Conservation (phyloP, 2,888 invertebrate genomes). For the Drosophila subquinaria region DNA sequence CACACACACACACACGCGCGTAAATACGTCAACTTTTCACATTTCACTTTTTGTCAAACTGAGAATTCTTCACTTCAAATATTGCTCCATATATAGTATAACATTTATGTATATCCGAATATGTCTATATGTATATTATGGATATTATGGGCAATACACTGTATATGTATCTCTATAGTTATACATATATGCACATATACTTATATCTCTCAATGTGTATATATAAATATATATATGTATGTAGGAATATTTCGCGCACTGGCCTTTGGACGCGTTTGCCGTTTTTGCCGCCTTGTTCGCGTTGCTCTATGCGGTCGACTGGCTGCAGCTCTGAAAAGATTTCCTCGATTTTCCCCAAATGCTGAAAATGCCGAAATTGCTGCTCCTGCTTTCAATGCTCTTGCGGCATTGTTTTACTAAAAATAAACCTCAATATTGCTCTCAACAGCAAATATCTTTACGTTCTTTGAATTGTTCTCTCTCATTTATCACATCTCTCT, state of each 20-base stretch:
- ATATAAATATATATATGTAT: conserved; percentile 28
- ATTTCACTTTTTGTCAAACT: conserved; percentile 61
- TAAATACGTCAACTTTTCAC: conserved; percentile 46
- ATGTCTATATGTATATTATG: conserved; percentile 36
- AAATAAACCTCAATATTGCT: conserved; percentile 60
- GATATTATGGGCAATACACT: conserved; percentile 19
- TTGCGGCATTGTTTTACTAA: conserved; percentile 76
- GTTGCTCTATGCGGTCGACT: conserved; percentile 76
- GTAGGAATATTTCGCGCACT: conserved; percentile 66
- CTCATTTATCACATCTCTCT: neutral
- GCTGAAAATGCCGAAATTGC: conserved; percentile 53
- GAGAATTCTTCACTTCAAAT: conserved; percentile 52
- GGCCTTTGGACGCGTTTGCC: conserved; percentile 48
- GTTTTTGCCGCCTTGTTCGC: conserved; percentile 65
- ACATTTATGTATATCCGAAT: conserved; percentile 26
- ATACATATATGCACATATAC: conserved; percentile 22
- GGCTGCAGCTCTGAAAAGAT: conserved; percentile 58
- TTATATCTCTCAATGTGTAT: conserved; percentile 33
- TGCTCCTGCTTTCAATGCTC: conserved; percentile 55
- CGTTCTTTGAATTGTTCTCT: conserved; percentile 26
- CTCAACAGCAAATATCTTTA: conserved; percentile 24
- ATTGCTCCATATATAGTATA: conserved; percentile 58
- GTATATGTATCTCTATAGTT: conserved; percentile 25
- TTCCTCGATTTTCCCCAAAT: conserved; percentile 65
- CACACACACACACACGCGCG: conserved; percentile 16